A percentile compares a stretch with the other conserved stretches of the same genome.
phyloP scores from a whole-genome alignment of 1,140 invertebrate genomes.

The Steinernema khuongi region DNA sequence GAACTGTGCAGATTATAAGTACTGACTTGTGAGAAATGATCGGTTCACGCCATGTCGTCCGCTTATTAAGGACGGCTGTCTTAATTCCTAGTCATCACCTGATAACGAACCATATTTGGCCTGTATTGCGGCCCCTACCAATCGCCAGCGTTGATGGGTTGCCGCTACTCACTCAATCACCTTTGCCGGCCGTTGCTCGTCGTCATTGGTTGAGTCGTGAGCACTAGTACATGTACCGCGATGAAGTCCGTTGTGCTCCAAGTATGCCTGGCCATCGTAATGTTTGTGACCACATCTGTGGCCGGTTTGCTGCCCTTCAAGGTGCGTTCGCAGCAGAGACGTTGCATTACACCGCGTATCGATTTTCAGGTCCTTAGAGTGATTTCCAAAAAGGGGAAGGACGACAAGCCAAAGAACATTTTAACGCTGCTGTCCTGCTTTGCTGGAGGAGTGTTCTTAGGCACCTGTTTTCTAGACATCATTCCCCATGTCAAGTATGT shows the following conservation, averaged over 20 bases:
- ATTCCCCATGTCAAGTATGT: slow-evolving; percentile 73
- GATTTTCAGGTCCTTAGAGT: slow-evolving; percentile 30
- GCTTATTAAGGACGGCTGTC: no score
- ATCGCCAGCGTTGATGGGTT: not conserved
- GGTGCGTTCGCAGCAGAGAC: slow-evolving; percentile 33
- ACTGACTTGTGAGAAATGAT: no score
- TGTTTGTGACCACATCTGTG: slow-evolving; percentile 62
- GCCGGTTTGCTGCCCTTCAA: slow-evolving; percentile 50
- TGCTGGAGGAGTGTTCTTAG: slow-evolving; percentile 76
- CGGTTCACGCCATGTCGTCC: no score
- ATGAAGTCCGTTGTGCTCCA: slow-evolving; percentile 6
- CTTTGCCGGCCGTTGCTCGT: not conserved
- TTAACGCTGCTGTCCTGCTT: slow-evolving; percentile 70
- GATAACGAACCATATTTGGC: not conserved
- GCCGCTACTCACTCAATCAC: not conserved
- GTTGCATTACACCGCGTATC: slow-evolving; percentile 12
- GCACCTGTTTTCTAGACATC: slow-evolving; percentile 76
- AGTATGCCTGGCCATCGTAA: not conserved
- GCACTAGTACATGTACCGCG: not conserved
- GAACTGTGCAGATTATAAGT: no score
- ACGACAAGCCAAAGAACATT: slow-evolving; percentile 35
- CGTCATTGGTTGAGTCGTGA: not conserved
- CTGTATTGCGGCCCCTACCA: not conserved
- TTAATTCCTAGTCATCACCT: not conserved
- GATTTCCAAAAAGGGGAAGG: slow-evolving; percentile 32